Base-by-base conservation (phyloP, 2,888 invertebrate genomes). In the Hartigia nigra region DNA sequence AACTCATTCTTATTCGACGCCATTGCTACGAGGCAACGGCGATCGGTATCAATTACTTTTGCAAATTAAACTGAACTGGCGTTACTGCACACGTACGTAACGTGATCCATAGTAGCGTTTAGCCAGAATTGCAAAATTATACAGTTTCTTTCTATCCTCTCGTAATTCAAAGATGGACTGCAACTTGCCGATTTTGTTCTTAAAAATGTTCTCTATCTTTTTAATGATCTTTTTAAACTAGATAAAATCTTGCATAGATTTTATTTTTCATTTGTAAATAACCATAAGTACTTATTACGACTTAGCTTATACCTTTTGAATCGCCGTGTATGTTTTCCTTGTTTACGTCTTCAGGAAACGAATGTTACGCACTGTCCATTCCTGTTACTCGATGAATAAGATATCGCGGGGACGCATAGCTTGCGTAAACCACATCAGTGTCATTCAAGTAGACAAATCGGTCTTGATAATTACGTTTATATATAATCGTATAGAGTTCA, bases 1-100 rank as follows among this genome's bases (percentile, higher is more conserved):
- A 72, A 72, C 72, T 72, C 72, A 72, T 72, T 34, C 72, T 34
- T 31, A 72, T 34, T 72, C 72, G 32, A 72, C 72, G 72, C 72
- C 72, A 72, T 34, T 72, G 72, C 72, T n/a, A 55, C 55, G 14
- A 23, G 1, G 55, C 9, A 55, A 23, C 23, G 55, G 55, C 55
- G 55, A 55, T 55, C 55, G 55, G 55, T 55, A 23, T 23, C 55
- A 55, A 55, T 55, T 55, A 55, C 55, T 55, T 55, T 55, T 55
- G 55, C 55, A 55, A 55, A 55, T 55, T 55, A 55, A 23, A 55
- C 14, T 55, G 55, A 23, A 55, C 55, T 32, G 72, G 72, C 31
- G 12, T 32, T 32, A 72, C 31, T 14, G 31, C 34, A 72, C 72
- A 12, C 72, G 31, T 31, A 11, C 14, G 31, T 72, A 72, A 72